phyloP scores from a whole-genome alignment of 2,888 invertebrate genomes.

The Tuta absoluta region DNA sequence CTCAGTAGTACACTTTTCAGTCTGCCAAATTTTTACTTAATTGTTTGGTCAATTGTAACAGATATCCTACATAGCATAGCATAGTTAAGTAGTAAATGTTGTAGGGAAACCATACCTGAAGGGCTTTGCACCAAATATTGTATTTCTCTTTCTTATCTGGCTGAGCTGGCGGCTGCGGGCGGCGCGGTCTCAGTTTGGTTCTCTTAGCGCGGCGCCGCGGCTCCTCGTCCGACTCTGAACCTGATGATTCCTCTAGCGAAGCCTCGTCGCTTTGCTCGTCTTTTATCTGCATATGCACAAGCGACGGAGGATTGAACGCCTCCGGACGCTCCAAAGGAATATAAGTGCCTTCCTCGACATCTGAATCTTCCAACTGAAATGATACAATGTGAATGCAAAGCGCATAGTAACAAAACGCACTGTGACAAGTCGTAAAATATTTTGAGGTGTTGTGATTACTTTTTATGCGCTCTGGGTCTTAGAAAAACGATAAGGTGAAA shows the following conservation, averaged over 20 bases:
- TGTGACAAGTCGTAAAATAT: constrained; percentile 16
- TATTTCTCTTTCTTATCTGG: constrained; percentile 84
- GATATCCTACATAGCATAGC: not conserved
- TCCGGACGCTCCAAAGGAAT: constrained; percentile 81
- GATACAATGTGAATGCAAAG: constrained; percentile 6
- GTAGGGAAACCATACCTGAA: constrained; percentile 57
- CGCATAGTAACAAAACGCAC: constrained; percentile 11
- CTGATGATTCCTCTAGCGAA: constrained; percentile 73
- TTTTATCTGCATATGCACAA: constrained; percentile 79
- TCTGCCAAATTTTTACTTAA: too few species aligned
- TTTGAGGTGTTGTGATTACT: not conserved
- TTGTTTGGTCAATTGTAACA: too few species aligned
- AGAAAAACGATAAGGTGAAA: too few species aligned
- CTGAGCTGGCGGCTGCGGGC: constrained; percentile 54
- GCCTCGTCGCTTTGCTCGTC: constrained; percentile 83
- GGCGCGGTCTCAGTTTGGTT: constrained; percentile 68
- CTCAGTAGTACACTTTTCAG: too few species aligned
- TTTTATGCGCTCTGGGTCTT: not conserved
- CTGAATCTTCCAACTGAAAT: constrained; percentile 73
- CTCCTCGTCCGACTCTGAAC: constrained; percentile 83
- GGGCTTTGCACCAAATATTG: constrained; percentile 87
- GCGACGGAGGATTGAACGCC: constrained; percentile 74
- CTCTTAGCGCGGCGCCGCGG: constrained; percentile 76
- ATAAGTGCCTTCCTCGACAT: constrained; percentile 78
- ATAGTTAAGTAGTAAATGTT: constrained; percentile 9